Base-by-base conservation (phyloP, 2,888 invertebrate genomes). In the Linnaemya vulpina region DNA sequence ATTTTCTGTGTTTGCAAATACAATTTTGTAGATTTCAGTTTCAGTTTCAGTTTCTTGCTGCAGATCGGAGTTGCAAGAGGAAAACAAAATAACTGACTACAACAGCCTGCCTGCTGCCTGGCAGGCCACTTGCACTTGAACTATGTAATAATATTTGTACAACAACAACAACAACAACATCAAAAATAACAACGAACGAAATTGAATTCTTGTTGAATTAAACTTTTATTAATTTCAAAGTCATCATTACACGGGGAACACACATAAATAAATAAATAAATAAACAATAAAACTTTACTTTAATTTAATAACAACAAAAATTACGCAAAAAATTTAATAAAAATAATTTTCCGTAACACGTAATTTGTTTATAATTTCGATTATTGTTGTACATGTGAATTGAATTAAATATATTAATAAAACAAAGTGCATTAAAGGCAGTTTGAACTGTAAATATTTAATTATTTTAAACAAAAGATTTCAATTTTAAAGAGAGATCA, bases 191-290 rank as follows among this genome's bases (percentile, higher is more conserved):
- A 65, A 65, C 46, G 46, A 53, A 53, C 60, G 15, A 78, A 49
- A 83, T 53, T 58, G 3, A 58, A 76, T 80, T 73, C 73, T 49
- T 73, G 25, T 65, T 67, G 67, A 43, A 62, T 73, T 74, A 71
- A 81, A 74, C 46, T 81, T 73, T 77, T 84, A 80, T 67, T 76
- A 35, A 73, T 75, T 84, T 84, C 84, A 84, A 84, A 84, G 84
- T 84, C 77, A 81, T 63, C 63, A 68, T 40, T 71, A 58, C 65
- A 71, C 55, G 63, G 76, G 65, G 58, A 71, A 82, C 38, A 53
- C 4, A 73, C 55, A 46, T 51, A 53, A 63, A 49, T 43, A 67
- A 65, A 46, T 51, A 53, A 63, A 49, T 43, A 67, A 55, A 71
- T 17, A 67, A 43, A 62, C 60, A 70, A 81, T 63, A 70, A 30